A percentile compares a stretch with the other conserved stretches of the same genome.
Conservation (phyloP, 2,113 vertebrate species). For the Hylia prasina region DNA sequence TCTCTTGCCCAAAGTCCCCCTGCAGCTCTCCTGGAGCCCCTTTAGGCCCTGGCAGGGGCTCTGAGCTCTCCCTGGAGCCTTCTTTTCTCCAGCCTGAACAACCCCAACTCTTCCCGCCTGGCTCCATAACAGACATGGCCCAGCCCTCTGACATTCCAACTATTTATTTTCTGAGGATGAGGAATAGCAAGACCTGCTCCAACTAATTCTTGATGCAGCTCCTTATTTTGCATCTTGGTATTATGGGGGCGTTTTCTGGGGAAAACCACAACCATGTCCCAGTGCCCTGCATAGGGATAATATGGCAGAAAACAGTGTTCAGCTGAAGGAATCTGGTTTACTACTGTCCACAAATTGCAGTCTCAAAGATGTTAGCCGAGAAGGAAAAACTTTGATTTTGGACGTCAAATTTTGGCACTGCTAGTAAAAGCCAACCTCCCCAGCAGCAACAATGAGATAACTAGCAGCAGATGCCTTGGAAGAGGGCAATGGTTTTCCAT, state of each 20-base stretch:
- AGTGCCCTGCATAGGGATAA: accelerated
- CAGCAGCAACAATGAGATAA: not conserved
- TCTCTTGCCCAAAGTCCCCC: not conserved
- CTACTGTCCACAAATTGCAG: not conserved
- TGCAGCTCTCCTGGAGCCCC: not conserved
- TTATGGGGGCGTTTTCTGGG: accelerated
- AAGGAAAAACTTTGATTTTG: not conserved
- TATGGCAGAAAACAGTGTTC: not conserved
- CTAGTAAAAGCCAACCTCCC: not conserved
- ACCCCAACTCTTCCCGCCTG: not conserved
- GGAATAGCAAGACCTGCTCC: not conserved
- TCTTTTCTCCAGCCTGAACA: not conserved
- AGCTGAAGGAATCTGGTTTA: not conserved
- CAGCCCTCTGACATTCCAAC: not conserved
- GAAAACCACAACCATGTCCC: accelerated
- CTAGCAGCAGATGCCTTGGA: not conserved
- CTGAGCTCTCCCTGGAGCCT: not conserved
- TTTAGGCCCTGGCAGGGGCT: not conserved
- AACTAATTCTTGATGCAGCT: not conserved
- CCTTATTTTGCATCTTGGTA: not conserved
- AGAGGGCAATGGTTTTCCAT: not conserved
- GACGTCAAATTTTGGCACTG: not conserved
- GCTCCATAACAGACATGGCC: accelerated
- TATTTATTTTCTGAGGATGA: not conserved
- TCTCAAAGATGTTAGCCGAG: not conserved